Evolutionary conservation across 2,797 vertebrate species (phyloP).

Genomic region (Enteromius afrohamiltoni): DNA sequence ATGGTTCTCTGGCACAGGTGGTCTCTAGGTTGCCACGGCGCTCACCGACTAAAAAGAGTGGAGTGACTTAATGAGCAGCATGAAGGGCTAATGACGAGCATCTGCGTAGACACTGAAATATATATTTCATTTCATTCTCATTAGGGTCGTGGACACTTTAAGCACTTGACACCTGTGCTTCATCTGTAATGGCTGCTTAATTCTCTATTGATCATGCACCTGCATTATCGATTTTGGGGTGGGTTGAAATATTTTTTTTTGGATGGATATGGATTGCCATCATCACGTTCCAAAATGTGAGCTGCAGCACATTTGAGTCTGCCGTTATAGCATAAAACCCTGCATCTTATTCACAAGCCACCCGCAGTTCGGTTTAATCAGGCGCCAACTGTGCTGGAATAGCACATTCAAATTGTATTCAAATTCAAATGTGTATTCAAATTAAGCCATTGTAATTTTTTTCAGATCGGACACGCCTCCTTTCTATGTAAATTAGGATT

Average conservation of each 20-base stretch:
- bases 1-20: slow-evolving; percentile 41
- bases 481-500: not conserved
- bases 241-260: not conserved
- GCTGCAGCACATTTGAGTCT: not conserved
- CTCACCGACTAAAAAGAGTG: slow-evolving; percentile 13
- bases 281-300: slow-evolving; percentile 2
- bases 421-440: not conserved
- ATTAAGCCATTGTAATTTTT: not conserved
- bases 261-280: not conserved
- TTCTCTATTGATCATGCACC: not conserved
- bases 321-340: not conserved
- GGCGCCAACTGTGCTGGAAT: not conserved
- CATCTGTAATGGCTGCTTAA: slow-evolving; percentile 27
- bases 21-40: slow-evolving; percentile 47
- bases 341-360: not conserved
- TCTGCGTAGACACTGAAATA: slow-evolving; percentile 28
- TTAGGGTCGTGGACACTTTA: slow-evolving; percentile 20
- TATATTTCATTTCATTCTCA: slow-evolving; percentile 35
- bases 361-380: not conserved
- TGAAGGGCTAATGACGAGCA: slow-evolving; percentile 38
- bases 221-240: slow-evolving; percentile 15
- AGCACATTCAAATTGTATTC: not conserved
- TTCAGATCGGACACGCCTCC: not conserved
- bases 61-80: slow-evolving; percentile 42
- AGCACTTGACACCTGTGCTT: slow-evolving; percentile 33